phyloP scores from a whole-genome alignment of 2,888 invertebrate species.

The Caenorhabditis virilis region DNA sequence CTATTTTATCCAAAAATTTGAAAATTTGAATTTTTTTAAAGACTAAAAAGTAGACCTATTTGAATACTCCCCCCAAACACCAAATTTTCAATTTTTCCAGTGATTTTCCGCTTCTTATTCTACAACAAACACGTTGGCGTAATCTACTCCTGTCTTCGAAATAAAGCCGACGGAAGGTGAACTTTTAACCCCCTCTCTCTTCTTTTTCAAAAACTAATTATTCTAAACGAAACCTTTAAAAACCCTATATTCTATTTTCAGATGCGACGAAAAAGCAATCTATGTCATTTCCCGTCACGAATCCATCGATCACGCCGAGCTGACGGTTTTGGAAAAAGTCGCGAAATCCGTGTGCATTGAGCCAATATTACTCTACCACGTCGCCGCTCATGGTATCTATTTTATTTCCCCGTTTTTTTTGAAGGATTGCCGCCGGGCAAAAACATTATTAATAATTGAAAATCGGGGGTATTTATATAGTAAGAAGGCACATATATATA shows the following conservation, averaged over 20 bases:
- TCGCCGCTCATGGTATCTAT: slow-evolving; percentile 50
- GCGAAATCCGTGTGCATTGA: slow-evolving; percentile 54
- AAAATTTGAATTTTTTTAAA: slow-evolving; percentile 1
- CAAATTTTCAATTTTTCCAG: slow-evolving; percentile 27
- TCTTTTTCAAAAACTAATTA: background rate
- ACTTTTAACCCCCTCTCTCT: background rate
- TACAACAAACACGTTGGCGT: slow-evolving; percentile 57
- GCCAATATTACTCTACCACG: slow-evolving; percentile 47
- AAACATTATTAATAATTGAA: no score
- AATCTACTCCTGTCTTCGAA: slow-evolving; percentile 49
- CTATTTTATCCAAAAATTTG: no score
- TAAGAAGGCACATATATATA: no score
- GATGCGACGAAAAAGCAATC: slow-evolving; percentile 52
- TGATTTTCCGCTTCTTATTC: slow-evolving; percentile 57
- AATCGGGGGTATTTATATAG: no score
- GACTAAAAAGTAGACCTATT: no score
- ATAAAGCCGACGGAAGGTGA: slow-evolving; percentile 44
- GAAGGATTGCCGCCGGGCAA: no score
- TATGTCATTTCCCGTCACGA: slow-evolving; percentile 57
- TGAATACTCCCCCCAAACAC: slow-evolving; percentile 13
- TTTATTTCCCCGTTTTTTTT: no score
- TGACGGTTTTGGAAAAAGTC: slow-evolving; percentile 54
- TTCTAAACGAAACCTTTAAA: background rate
- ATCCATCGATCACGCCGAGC: slow-evolving; percentile 53
- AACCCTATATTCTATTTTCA: slow-evolving; percentile 33